A percentile compares a stretch with the other conserved stretches of the same genome.
These are phyloP conservation scores for Andrena praecox DNA, from an alignment of 2,888 invertebrate genomes.

Conservation along the genomic window DNA sequence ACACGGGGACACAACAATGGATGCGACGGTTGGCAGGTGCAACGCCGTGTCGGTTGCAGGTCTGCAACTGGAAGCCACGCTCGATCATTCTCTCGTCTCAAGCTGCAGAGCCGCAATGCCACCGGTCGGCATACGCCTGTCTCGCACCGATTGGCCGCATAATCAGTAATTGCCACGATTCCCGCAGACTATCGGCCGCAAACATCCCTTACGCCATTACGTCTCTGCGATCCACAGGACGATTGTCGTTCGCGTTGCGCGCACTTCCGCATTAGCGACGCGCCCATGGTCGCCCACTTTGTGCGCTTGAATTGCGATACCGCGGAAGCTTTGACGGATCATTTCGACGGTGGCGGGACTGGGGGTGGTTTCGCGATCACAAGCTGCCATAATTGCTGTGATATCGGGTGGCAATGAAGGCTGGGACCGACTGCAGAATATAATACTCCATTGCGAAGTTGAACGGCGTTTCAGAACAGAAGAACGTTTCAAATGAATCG, in stretches of 20 bases:
- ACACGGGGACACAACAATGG: constrained; percentile 46
- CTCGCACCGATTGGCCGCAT: constrained; percentile 73
- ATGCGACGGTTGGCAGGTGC: constrained; percentile 62
- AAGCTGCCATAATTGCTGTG: too few species aligned
- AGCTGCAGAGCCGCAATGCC: constrained; percentile 47
- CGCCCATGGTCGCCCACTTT: neutral
- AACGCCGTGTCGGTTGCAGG: constrained; percentile 57
- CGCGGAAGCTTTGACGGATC: neutral
- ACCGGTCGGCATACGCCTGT: constrained; percentile 52
- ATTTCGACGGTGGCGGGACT: neutral
- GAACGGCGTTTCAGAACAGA: too few species aligned
- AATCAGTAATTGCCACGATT: constrained; percentile 75
- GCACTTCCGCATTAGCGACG: neutral
- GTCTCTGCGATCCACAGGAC: constrained; percentile 30
- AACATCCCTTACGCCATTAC: constrained; percentile 64
- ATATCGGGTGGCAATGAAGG: too few species aligned
- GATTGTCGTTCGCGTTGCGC: constrained; percentile 3
- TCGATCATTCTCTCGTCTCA: constrained; percentile 71
- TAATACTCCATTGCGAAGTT: too few species aligned
- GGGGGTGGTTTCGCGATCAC: too few species aligned
- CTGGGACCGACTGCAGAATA: too few species aligned
- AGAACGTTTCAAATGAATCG: too few species aligned
- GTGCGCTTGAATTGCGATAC: neutral
- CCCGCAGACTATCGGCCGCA: constrained; percentile 63
- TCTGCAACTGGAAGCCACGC: constrained; percentile 52